Evolutionary conservation across 2,888 invertebrate species (phyloP), one percentile per base, ranked within the genome.

Genomic region (Hedychridium roseum): DNA sequence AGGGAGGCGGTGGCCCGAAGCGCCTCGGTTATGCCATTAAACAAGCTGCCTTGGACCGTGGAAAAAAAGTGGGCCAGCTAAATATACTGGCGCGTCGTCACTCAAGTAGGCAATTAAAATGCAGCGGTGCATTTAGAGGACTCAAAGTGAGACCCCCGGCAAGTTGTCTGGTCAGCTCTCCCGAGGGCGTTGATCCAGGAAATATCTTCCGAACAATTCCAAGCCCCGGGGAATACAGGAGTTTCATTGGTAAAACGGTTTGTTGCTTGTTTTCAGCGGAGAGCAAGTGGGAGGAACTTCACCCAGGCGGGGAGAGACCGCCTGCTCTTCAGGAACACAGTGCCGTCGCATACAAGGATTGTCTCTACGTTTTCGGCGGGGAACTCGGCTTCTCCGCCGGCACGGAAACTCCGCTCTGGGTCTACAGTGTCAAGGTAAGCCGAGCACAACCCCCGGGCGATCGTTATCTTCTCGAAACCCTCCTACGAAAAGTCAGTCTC

Each of bases 271-370:
- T 81, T 82, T 11, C 80, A 91, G 92, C 85, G 32, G 85, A 84
- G 23, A 87, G 88, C 37, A 82, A 81, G 65, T 94, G 93, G 93
- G 87, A 89, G 76, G 85, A 87, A 70, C 74, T 93, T 60, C 84
- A 86, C 68, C 85, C 86, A 6, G 80, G 82, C 34, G 90, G 90
- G 0, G 89, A 89, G 56, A 82, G 84, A 23, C 90, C 92, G 32
- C 91, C 91, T 1, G 86, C 89, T 57, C 84, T 94, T 50, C 93
- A 94, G 80, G 93, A 93, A 75, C 93, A 94, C 82, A 87, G 88
- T 6, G 88, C 91, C 41, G 88, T 92, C n/a, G 85, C 88, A 21
- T 87, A 90, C 80, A 87, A 85, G 71, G 86, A 86, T 66, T 82
- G 84, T 59, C 84, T 94, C 52, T 91, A 91, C 78, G 88, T 94